Evolutionary conservation across 2,113 vertebrate genomes (phyloP).

Genomic region (Laticauda colubrina): DNA sequence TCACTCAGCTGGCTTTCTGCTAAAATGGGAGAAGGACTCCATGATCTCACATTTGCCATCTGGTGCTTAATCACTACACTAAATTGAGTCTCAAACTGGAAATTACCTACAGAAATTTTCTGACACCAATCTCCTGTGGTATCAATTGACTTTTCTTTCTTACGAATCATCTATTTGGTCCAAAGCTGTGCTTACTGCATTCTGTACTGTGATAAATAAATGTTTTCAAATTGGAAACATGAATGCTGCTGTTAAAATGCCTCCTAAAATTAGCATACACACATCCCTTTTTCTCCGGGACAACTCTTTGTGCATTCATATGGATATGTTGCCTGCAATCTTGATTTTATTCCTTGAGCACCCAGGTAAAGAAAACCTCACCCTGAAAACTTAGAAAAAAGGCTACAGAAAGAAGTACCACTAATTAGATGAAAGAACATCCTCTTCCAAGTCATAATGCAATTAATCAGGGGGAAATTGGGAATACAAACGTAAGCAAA

Average conservation of each 20-base stretch:
- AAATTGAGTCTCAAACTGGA: background rate
- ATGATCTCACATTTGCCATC: background rate
- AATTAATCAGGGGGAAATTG: slow-evolving; percentile 52
- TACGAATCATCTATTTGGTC: background rate
- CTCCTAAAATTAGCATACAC: background rate
- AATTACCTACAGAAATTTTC: background rate
- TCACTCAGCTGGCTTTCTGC: background rate
- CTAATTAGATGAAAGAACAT: slow-evolving; percentile 48
- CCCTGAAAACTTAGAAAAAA: slow-evolving; percentile 28
- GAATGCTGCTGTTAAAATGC: background rate
- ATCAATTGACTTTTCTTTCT: background rate
- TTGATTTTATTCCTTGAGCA: background rate
- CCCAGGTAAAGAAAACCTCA: background rate
- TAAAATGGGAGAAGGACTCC: background rate
- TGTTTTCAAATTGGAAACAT: background rate
- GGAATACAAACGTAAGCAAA: slow-evolving; percentile 62
- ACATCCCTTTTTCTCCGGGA: background rate
- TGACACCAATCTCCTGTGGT: background rate
- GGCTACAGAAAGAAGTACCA: slow-evolving; percentile 37
- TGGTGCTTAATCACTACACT: background rate
- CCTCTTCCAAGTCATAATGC: slow-evolving; percentile 37
- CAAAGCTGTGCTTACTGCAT: background rate
- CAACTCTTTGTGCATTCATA: background rate
- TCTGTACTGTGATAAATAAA: background rate
- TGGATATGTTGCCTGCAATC: background rate